Evolutionary conservation across 2,888 invertebrate genomes (phyloP).

Genomic region (Hypomecis atomaria): DNA sequence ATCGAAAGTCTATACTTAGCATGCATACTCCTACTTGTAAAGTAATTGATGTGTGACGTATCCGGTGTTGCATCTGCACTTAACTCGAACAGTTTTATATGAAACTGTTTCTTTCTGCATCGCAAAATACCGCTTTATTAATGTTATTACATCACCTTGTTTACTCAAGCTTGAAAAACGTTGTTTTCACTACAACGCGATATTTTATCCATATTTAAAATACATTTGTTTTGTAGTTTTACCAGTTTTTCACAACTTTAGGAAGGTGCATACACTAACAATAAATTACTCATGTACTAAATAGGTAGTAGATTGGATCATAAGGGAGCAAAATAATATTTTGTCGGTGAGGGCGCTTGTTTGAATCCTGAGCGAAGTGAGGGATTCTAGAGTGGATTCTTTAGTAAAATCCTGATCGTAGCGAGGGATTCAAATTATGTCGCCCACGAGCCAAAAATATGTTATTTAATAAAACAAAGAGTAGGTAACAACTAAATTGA

Average conservation of each 20-base stretch:
- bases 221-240: background rate
- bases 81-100: slow-evolving; percentile 12
- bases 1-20: background rate
- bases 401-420: no score
- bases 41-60: slow-evolving; percentile 13
- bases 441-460: no score
- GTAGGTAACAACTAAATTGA: no score
- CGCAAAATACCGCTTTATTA: background rate
- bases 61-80: slow-evolving; percentile 19
- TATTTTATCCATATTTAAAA: background rate
- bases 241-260: background rate
- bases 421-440: no score
- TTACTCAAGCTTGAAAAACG: slow-evolving; percentile 19
- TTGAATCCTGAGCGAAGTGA: no score
- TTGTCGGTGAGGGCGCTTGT: no score
- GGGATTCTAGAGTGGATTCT: no score
- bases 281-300: no score
- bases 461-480: no score
- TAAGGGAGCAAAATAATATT: no score
- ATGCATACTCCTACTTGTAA: background rate
- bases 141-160: slow-evolving; percentile 14
- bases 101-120: slow-evolving; percentile 24
- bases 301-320: no score
- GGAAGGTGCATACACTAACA: background rate
- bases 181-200: slow-evolving; percentile 22